Conservation (phyloP, 1,140 invertebrate genomes). For the Drosophila kurseongensis region DNA sequence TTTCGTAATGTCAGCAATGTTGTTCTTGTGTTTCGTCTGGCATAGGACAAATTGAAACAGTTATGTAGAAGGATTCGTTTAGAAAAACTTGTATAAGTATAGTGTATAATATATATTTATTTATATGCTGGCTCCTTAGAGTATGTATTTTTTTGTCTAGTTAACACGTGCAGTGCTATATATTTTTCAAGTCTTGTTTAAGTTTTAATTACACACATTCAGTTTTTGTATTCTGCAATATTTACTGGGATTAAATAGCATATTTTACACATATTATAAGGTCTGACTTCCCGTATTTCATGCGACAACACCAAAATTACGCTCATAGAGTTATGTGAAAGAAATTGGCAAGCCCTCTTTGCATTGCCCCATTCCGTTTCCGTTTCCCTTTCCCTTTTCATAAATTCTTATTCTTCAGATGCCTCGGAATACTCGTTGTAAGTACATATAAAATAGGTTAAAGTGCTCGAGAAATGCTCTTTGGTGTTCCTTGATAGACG, state of each 20-base stretch:
- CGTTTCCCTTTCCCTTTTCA: background rate
- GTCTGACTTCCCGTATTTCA: constrained; percentile 24
- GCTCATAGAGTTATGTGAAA: constrained; percentile 33
- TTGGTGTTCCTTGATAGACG: constrained; percentile 27
- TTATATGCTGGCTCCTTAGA: constrained; percentile 35
- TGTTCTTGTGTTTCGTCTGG: constrained; percentile 26
- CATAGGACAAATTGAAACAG: constrained; percentile 30
- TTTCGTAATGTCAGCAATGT: constrained; percentile 44
- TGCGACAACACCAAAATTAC: constrained; percentile 41
- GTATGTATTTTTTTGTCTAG: constrained; percentile 39
- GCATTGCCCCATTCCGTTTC: background rate
- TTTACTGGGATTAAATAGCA: constrained; percentile 41
- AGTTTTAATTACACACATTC: constrained; percentile 40
- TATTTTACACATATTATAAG: constrained; percentile 44
- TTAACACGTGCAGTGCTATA: constrained; percentile 46
- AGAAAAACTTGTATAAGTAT: constrained; percentile 49
- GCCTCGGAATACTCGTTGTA: constrained; percentile 53
- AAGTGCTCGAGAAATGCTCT: constrained; percentile 34
- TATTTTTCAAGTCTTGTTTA: constrained; percentile 41
- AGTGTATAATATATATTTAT: constrained; percentile 41
- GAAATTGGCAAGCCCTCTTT: constrained; percentile 21
- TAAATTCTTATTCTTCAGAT: constrained; percentile 20
- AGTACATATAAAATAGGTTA: constrained; percentile 45
- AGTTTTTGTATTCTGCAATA: constrained; percentile 32
- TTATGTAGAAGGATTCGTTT: constrained; percentile 33